Conservation (phyloP, 2,113 vertebrate genomes). For the Microcebus murinus region DNA sequence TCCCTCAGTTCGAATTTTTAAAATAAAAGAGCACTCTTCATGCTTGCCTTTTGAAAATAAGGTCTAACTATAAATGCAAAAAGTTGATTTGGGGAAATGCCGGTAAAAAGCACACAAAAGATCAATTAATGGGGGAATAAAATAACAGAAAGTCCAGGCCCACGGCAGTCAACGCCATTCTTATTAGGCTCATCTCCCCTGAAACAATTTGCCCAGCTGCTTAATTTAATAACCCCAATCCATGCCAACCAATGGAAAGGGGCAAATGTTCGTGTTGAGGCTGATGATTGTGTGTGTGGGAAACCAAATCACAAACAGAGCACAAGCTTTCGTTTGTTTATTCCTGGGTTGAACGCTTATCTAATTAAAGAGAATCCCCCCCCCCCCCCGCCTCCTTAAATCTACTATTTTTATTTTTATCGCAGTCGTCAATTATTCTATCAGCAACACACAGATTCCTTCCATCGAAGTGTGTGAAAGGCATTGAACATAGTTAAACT, state of each 20-base stretch:
- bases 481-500: slow-evolving; percentile 25
- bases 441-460: neutral
- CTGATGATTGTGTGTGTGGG: neutral
- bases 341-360: slow-evolving; percentile 16
- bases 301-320: neutral
- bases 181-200: slow-evolving; percentile 25
- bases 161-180: neutral
- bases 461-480: neutral
- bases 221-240: slow-evolving; percentile 39
- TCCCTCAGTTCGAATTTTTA: slow-evolving; percentile 63
- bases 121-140: neutral
- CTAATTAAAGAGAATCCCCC: slow-evolving; percentile 8
- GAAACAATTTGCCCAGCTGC: slow-evolving; percentile 43
- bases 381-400: neutral
- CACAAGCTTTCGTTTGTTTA: slow-evolving; percentile 1
- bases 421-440: neutral
- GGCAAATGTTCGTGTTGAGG: neutral
- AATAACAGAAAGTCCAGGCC: neutral
- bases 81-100: slow-evolving; percentile 35
- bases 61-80: neutral
- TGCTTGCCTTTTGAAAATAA: slow-evolving; percentile 65
- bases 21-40: slow-evolving; percentile 54
- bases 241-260: neutral
- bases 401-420: slow-evolving; percentile 15
- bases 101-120: slow-evolving; percentile 10